phyloP scores from a whole-genome alignment of 2,888 invertebrate species.

The Altica lythri region DNA sequence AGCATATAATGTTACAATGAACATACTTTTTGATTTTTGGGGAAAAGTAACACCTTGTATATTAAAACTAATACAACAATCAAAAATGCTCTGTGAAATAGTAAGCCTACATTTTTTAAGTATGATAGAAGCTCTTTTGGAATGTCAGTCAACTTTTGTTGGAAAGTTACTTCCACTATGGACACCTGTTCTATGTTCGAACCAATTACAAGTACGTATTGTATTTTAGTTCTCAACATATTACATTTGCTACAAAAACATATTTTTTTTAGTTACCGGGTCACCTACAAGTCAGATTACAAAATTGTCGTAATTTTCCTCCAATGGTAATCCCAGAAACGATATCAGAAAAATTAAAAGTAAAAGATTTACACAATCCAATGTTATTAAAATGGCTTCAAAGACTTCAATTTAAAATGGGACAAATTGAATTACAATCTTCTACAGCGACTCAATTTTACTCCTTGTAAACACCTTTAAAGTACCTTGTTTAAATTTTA shows the following conservation, averaged over 20 bases:
- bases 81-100: conserved; percentile 95
- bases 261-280: conserved; percentile 75
- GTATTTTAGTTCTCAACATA: not conserved
- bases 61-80: conserved; percentile 87
- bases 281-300: conserved; percentile 83
- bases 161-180: conserved; percentile 92
- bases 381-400: conserved; percentile 82
- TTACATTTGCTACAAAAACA: not conserved
- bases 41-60: conserved; percentile 96
- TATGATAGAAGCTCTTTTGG: conserved; percentile 90
- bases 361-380: conserved; percentile 58
- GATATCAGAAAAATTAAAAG: conserved; percentile 55
- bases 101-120: conserved; percentile 96
- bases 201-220: conserved; percentile 71
- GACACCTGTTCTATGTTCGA: conserved; percentile 95
- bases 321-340: conserved; percentile 61
- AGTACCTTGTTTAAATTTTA: too few species aligned
- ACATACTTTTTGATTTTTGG: conserved; percentile 96
- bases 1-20: conserved; percentile 73
- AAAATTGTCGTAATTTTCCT: conserved; percentile 84
- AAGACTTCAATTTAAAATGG: conserved; percentile 95
- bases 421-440: conserved; percentile 93
- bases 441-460: conserved; percentile 92
- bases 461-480: conserved; percentile 62
- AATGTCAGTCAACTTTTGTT: conserved; percentile 91